Evolutionary conservation across 2,113 vertebrate genomes (phyloP).

Genomic region (Psilopsiagon aurifrons): DNA sequence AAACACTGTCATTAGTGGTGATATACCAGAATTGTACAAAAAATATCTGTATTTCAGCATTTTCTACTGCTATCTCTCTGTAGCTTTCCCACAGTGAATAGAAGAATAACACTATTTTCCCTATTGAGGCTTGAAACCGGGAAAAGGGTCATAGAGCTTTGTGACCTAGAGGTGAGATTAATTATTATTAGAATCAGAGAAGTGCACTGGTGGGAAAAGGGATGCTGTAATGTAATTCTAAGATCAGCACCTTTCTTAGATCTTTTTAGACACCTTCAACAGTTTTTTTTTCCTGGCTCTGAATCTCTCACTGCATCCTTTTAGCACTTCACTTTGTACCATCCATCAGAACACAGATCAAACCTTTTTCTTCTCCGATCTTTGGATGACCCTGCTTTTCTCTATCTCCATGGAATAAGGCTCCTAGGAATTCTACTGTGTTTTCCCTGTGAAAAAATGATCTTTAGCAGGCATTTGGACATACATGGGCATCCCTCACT

Average conservation of each 20-base stretch:
- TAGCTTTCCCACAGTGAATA: neutral
- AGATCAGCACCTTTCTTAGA: neutral
- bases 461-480: neutral
- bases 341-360: neutral
- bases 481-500: neutral
- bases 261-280: neutral
- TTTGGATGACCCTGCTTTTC: neutral
- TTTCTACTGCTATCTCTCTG: neutral
- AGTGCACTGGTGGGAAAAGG: neutral
- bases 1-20: neutral
- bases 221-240: neutral
- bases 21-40: neutral
- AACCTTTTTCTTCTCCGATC: neutral
- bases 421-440: neutral
- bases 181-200: constrained; percentile 11
- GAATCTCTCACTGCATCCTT: constrained; percentile 3
- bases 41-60: neutral
- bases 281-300: neutral
- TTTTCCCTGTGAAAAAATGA: neutral
- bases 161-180: neutral
- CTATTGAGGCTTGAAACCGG: neutral
- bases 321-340: constrained; percentile 1
- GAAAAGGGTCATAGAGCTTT: neutral
- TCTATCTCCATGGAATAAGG: neutral
- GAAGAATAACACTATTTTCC: neutral